phyloP scores from a whole-genome alignment of 1,140 invertebrate genomes.

The Atta colombica region DNA sequence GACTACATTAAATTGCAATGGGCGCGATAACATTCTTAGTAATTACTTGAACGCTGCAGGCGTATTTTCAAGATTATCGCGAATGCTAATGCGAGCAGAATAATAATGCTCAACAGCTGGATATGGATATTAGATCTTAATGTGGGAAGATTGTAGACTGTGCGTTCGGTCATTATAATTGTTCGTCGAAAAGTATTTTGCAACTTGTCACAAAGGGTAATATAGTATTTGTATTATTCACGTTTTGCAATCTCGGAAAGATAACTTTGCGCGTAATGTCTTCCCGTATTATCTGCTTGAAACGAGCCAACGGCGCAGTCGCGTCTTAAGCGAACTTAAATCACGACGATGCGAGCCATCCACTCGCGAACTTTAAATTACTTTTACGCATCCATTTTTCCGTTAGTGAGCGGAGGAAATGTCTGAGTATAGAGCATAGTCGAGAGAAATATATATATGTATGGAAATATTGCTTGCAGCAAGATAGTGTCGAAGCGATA shows the following conservation, averaged over 20 bases:
- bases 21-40: constrained; percentile 42
- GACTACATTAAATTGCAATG: constrained; percentile 45
- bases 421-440: constrained; percentile 44
- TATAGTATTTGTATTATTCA: constrained; percentile 25
- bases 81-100: constrained; percentile 37
- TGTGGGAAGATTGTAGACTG: background rate
- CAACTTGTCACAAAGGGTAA: background rate
- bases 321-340: constrained; percentile 55
- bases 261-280: constrained; percentile 48
- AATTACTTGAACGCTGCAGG: constrained; percentile 31
- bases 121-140: constrained; percentile 32
- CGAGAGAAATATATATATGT: constrained; percentile 45
- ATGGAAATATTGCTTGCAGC: constrained; percentile 67
- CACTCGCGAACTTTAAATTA: constrained; percentile 64
- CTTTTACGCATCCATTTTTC: constrained; percentile 61
- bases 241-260: constrained; percentile 50
- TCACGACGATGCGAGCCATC: constrained; percentile 60
- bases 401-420: constrained; percentile 44
- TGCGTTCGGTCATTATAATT: background rate
- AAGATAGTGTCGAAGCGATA: constrained; percentile 65
- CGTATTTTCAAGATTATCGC: constrained; percentile 46
- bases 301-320: constrained; percentile 23
- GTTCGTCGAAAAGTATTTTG: constrained; percentile 21
- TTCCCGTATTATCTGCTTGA: constrained; percentile 44
- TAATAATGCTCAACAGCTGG: constrained; percentile 16